A percentile compares a stretch with the other conserved stretches of the same genome.
phyloP scores from a whole-genome alignment of 2,113 vertebrate genomes.

The Centrocercus urophasianus region DNA sequence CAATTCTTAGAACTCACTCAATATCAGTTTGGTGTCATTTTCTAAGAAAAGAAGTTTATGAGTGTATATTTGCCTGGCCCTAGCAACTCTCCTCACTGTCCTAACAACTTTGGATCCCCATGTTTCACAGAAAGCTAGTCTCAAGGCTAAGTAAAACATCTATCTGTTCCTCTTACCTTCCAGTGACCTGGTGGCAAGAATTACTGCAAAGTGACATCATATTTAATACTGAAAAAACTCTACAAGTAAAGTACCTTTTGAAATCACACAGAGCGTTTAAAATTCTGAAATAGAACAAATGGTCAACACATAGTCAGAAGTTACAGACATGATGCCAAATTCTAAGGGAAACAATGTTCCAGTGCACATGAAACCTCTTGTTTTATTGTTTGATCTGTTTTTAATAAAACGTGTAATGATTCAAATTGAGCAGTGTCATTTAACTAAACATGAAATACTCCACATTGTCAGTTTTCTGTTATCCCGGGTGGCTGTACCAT shows the following conservation, averaged over 20 bases:
- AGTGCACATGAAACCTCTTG: background rate
- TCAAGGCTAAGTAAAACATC: background rate
- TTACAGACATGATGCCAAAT: background rate
- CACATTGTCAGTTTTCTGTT: background rate
- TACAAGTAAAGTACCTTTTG: background rate
- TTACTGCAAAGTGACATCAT: background rate
- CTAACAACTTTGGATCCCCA: background rate
- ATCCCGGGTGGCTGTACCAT: background rate
- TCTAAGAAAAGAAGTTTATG: background rate
- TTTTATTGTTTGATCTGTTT: background rate
- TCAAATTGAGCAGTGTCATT: background rate
- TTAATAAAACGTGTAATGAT: background rate
- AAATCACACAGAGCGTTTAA: background rate
- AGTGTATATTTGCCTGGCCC: background rate
- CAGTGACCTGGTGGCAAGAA: background rate
- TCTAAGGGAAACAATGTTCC: background rate
- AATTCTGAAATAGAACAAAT: background rate
- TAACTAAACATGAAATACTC: background rate
- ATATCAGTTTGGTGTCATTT: background rate
- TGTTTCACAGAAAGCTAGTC: background rate
- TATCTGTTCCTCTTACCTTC: background rate
- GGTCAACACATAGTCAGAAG: background rate
- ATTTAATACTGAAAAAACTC: background rate
- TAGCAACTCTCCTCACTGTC: background rate
- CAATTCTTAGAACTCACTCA: background rate